Evolutionary conservation across 2,113 vertebrate species (phyloP).

Genomic region (Gallinago media): DNA sequence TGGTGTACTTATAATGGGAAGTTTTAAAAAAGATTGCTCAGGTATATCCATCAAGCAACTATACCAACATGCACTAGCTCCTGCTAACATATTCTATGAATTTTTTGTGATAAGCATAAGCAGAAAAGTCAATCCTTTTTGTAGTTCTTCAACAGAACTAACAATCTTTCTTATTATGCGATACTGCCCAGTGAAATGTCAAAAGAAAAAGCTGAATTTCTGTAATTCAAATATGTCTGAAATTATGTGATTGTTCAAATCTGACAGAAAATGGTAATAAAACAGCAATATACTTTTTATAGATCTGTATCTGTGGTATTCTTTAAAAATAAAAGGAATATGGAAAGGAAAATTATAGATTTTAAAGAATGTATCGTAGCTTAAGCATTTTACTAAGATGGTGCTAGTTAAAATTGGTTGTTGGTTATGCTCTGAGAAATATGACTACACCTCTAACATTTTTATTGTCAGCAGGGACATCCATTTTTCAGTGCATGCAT

Average conservation of each 20-base stretch:
- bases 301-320: background rate
- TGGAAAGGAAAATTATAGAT: background rate
- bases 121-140: background rate
- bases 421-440: slow-evolving; percentile 4
- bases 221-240: background rate
- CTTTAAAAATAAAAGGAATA: slow-evolving; percentile 9
- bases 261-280: background rate
- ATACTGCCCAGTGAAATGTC: background rate
- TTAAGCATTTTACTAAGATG: slow-evolving; percentile 20
- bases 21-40: background rate
- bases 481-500: background rate
- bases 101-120: background rate
- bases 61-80: background rate
- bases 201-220: background rate
- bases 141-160: background rate
- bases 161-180: background rate
- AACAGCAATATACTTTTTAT: background rate
- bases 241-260: background rate
- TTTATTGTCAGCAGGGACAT: slow-evolving; percentile 7
- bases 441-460: background rate
- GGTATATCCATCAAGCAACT: background rate
- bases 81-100: background rate
- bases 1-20: background rate
- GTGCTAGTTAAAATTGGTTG: background rate
- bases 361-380: background rate